These are phyloP conservation scores for Mionectes macconnelli DNA, from an alignment of 2,113 vertebrate species.

Conservation along the genomic window DNA sequence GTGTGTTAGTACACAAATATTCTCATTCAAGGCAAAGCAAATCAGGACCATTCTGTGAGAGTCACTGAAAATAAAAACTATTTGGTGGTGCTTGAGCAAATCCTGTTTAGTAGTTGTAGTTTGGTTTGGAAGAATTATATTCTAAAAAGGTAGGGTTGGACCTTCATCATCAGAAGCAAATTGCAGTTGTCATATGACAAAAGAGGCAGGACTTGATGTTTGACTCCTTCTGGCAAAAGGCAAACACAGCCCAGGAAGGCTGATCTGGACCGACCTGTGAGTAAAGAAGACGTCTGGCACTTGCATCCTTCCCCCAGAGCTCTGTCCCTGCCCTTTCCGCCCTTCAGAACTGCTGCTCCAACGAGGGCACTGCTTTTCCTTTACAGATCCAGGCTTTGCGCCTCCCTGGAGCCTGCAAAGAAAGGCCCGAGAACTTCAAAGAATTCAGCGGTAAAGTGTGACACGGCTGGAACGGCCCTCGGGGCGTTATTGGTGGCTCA, in stretches of 20 bases:
- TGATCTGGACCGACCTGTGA: background rate
- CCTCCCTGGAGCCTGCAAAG: background rate
- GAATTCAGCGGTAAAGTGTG: background rate
- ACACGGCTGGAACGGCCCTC: rapidly evolving
- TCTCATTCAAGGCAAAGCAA: background rate
- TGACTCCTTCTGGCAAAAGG: background rate
- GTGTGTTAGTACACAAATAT: background rate
- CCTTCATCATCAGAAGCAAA: background rate
- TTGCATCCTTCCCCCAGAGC: background rate
- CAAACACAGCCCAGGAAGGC: rapidly evolving
- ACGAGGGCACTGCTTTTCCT: background rate
- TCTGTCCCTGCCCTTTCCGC: background rate
- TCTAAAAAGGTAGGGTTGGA: background rate
- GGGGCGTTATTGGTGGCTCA: rapidly evolving
- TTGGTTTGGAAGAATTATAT: background rate
- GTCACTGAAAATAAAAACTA: background rate
- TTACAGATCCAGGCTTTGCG: background rate
- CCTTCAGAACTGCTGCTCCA: background rate
- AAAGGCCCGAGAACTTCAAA: background rate
- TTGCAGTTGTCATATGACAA: rapidly evolving
- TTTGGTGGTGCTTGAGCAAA: background rate
- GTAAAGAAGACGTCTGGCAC: background rate
- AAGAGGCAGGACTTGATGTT: background rate
- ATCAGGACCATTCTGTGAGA: background rate
- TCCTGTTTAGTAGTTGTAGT: background rate